Conservation (phyloP, 2,888 invertebrate genomes). For the Cremastobaeus sp. region DNA sequence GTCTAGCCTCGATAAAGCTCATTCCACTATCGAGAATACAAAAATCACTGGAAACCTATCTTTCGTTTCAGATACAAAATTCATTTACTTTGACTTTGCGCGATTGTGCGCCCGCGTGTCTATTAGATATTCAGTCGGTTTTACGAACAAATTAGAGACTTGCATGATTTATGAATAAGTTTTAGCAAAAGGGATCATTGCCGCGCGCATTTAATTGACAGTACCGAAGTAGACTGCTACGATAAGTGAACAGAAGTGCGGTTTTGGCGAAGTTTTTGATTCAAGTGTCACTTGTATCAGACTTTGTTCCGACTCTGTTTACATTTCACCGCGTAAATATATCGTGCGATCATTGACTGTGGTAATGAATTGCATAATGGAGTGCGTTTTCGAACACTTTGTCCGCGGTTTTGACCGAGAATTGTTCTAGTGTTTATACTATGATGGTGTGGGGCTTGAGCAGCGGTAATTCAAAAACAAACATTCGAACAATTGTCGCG, state of each 20-base stretch:
- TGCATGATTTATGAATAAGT: conserved; percentile 40
- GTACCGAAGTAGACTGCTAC: not conserved
- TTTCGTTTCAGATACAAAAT: conserved; percentile 44
- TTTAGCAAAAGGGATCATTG: conserved; percentile 24
- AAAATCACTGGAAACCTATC: conserved; percentile 25
- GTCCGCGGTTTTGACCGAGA: too few species aligned
- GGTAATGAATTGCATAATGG: conserved; percentile 1
- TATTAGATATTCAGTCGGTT: conserved; percentile 24
- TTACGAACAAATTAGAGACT: conserved; percentile 43
- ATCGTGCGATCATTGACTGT: conserved; percentile 4
- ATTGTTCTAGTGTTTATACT: too few species aligned
- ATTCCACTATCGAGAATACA: not conserved
- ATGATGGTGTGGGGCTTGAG: too few species aligned
- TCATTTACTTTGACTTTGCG: conserved; percentile 31
- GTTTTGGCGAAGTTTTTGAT: conserved; percentile 27
- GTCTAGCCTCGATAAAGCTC: too few species aligned
- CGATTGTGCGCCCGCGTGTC: conserved; percentile 13
- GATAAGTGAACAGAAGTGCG: conserved; percentile 11
- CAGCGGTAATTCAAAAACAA: too few species aligned
- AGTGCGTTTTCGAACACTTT: too few species aligned
- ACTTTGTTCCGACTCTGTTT: conserved; percentile 8
- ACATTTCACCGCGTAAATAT: conserved; percentile 10
- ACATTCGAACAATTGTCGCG: too few species aligned
- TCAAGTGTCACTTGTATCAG: conserved; percentile 23
- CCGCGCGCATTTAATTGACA: conserved; percentile 26